Conservation (phyloP, 2,113 vertebrate genomes). For the Caracal caracal region DNA sequence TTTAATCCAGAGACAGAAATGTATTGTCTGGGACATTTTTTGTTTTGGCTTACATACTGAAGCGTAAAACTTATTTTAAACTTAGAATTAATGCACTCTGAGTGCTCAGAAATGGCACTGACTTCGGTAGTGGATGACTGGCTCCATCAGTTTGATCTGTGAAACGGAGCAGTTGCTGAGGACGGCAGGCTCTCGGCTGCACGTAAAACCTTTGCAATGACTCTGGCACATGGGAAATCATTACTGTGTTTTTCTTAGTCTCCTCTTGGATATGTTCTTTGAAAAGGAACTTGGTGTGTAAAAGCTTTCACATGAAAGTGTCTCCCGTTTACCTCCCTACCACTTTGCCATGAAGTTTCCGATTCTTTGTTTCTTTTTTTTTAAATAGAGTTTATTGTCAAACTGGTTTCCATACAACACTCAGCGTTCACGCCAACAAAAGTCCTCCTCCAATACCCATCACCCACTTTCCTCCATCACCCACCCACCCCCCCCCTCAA, state of each 20-base stretch:
- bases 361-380: neutral
- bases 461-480: no score
- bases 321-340: rapidly evolving
- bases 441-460: no score
- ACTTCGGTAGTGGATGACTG: neutral
- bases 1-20: neutral
- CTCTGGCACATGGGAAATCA: neutral
- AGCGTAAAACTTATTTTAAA: neutral
- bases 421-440: no score
- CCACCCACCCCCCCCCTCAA: no score
- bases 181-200: neutral
- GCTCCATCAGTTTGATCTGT: neutral
- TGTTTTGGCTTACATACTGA: neutral
- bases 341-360: neutral
- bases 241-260: neutral
- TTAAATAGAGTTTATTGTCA: no score
- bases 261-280: neutral
- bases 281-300: neutral
- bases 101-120: neutral
- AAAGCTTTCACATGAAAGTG: neutral
- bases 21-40: neutral
- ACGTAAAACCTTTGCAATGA: neutral
- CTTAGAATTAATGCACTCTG: neutral
- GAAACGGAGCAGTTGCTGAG: neutral
- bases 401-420: no score